Percentiles rank a stretch among this genome's conserved stretches.
Evolutionary conservation across 2,888 invertebrate species (phyloP).

Genomic region (Eucera pruinosa): DNA sequence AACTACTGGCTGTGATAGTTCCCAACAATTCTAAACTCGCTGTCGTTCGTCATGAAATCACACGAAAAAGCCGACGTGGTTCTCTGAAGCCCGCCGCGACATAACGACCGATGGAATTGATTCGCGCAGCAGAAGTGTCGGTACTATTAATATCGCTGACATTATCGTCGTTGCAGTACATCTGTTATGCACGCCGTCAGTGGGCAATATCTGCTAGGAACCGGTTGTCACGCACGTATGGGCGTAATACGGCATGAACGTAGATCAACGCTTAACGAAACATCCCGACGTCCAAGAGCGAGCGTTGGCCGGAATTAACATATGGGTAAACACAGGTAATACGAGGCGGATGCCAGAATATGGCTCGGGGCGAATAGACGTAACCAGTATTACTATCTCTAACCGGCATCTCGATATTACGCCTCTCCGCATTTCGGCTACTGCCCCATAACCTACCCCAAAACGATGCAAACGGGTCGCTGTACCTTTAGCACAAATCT

Average conservation of each 20-base stretch:
- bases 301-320: slow-evolving; percentile 70
- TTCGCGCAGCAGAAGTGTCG: slow-evolving; percentile 29
- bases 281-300: slow-evolving; percentile 61
- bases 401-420: slow-evolving; percentile 64
- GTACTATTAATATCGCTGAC: slow-evolving; percentile 56
- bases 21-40: not conserved
- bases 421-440: slow-evolving; percentile 45
- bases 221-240: slow-evolving; percentile 50
- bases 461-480: slow-evolving; percentile 34
- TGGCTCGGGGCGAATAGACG: slow-evolving; percentile 45
- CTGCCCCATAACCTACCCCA: slow-evolving; percentile 32
- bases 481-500: slow-evolving; percentile 11
- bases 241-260: slow-evolving; percentile 41
- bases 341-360: slow-evolving; percentile 46
- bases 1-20: not conserved
- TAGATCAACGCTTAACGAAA: slow-evolving; percentile 69
- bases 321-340: slow-evolving; percentile 73
- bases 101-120: slow-evolving; percentile 25
- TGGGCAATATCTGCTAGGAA: slow-evolving; percentile 38
- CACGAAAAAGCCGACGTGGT: not conserved
- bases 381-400: slow-evolving; percentile 61
- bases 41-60: not conserved
- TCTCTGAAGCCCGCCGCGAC: not conserved
- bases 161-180: slow-evolving; percentile 59
- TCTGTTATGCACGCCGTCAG: slow-evolving; percentile 56